These are phyloP conservation scores for Nycticryphes semicollaris DNA, from an alignment of 2,113 vertebrate species.

Conservation along the genomic window DNA sequence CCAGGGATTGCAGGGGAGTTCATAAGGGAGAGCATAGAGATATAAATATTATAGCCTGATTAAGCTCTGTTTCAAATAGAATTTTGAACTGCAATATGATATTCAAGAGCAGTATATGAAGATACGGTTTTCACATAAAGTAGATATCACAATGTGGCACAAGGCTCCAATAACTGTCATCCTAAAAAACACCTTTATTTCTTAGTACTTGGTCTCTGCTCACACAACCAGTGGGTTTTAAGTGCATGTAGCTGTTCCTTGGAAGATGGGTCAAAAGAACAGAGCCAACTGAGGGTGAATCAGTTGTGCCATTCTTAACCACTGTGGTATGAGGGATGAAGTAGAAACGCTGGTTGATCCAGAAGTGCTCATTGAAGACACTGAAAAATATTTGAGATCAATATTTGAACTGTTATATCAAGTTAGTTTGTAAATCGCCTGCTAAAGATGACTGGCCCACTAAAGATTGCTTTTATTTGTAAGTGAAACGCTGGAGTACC, in stretches of 20 bases:
- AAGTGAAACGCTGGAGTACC: background rate
- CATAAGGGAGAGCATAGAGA: background rate
- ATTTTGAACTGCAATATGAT: background rate
- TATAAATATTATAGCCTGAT: background rate
- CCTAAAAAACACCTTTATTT: accelerated
- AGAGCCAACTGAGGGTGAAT: background rate
- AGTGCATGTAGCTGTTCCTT: background rate
- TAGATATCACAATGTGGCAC: background rate
- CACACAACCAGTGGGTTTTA: background rate
- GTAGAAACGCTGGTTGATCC: background rate
- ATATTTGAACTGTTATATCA: background rate
- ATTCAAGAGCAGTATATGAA: background rate
- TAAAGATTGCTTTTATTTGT: background rate
- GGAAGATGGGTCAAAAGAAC: background rate
- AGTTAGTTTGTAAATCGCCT: background rate
- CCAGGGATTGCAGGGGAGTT: background rate
- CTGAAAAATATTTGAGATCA: background rate
- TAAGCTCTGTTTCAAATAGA: background rate
- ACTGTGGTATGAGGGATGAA: background rate
- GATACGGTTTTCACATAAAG: background rate
- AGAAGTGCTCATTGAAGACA: background rate
- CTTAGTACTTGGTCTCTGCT: background rate
- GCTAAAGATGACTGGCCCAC: background rate
- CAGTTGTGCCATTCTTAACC: background rate
- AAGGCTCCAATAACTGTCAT: background rate